A percentile compares a stretch with the other conserved stretches of the same genome.
Evolutionary conservation across 2,888 invertebrate genomes (phyloP).

Genomic region (Sceliomorpha sp.): DNA sequence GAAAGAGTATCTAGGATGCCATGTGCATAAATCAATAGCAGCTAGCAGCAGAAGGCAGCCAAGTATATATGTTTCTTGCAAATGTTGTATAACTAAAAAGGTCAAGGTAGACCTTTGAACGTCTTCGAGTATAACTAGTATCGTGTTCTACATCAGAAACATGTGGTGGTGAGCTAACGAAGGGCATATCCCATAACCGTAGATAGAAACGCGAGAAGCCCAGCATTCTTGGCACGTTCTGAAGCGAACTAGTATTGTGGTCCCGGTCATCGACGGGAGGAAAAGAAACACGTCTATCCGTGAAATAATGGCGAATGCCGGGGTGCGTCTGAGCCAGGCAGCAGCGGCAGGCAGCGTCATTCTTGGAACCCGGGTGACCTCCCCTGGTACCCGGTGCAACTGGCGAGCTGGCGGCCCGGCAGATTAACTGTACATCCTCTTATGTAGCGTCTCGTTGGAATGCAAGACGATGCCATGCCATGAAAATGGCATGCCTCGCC

Average conservation of each 20-base stretch:
- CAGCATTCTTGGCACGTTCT: conserved; percentile 35
- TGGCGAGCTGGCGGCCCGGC: conserved; percentile 63
- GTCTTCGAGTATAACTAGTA: conserved; percentile 20
- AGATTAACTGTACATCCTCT: conserved; percentile 76
- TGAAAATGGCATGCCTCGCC: conserved; percentile 63
- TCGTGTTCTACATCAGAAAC: conserved; percentile 26
- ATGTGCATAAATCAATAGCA: no score
- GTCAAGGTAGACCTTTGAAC: conserved; percentile 26
- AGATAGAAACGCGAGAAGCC: conserved; percentile 36
- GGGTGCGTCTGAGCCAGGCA: conserved; percentile 5
- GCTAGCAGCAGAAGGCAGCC: not conserved
- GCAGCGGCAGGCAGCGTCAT: conserved; percentile 56
- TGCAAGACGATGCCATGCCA: conserved; percentile 65
- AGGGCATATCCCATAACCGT: conserved; percentile 27
- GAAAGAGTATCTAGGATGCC: no score
- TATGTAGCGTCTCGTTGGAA: conserved; percentile 67
- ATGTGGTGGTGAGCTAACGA: conserved; percentile 32
- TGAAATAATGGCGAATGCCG: conserved; percentile 27
- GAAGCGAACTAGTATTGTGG: conserved; percentile 13
- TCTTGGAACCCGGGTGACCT: conserved; percentile 72
- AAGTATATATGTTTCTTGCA: conserved; percentile 4
- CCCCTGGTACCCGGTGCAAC: conserved; percentile 63
- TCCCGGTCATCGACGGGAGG: conserved; percentile 17
- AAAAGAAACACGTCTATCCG: conserved; percentile 24
- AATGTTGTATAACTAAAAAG: conserved; percentile 20